Base-by-base conservation (phyloP, 2,113 vertebrate genomes). In the Clarias macrocephalus region DNA sequence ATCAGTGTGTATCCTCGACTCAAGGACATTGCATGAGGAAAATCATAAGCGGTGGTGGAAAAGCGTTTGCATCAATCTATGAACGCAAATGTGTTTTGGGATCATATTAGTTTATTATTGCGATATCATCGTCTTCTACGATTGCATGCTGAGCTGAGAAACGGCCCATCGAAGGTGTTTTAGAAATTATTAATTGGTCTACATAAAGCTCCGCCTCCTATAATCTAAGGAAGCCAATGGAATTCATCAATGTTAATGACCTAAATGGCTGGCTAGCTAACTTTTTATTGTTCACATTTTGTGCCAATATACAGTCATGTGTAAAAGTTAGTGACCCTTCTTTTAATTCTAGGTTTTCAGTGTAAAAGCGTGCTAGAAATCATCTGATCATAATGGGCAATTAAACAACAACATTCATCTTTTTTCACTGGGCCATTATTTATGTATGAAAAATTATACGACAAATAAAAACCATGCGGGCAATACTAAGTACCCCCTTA, bases 51-150 rank as follows among this genome's bases (percentile, higher is more conserved):
- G 30, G 13, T 23, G n/a, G 73, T 23, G 68, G 77, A 83, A 84
- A 25, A 25, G 3, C 1, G 15, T 13, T 79, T 18, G 1, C 48
- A 54, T 2, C n/a, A 79, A 16, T 2, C 52, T 19, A 56, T 18
- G 86, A 56, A 79, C 60, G 42, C 48, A 65, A 84, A 11, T 5
- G 37, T 60, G 84, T 89, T 75, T 83, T 76, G 5, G 28, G 80
- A 87, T 82, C 83, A 65, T 52, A 42, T 42, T 75, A 85, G 79
- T 80, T 81, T 52, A 10, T 89, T 60, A 81, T 76, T 66, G 80
- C 65, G 57, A 75, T 75, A 25, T 89, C 82, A 85, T 85, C 59
- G 68, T 68, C 65, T 87, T 87, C 63, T 70, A 28, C 65, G 76
- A 68, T 42, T 42, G 0, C 42, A 0, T 21, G 5, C 19, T 13